Conservation (phyloP, 2,797 vertebrate genomes). For the Setipinna tenuifilis region DNA sequence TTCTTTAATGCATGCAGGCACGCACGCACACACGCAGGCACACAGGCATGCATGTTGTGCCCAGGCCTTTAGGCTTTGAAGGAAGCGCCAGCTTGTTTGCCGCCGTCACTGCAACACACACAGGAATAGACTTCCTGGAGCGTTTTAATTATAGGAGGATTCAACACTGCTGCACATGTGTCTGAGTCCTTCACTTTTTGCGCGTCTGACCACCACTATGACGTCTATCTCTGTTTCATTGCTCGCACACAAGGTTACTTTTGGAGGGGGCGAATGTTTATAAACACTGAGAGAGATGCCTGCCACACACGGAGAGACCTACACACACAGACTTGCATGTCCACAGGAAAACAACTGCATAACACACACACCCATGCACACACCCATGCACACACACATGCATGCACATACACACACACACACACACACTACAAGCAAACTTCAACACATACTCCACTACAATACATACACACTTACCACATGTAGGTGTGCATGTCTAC, state of each 20-base stretch:
- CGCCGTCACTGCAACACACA: conserved; percentile 53
- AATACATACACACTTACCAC: too few species aligned
- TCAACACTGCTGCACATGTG: conserved; percentile 61
- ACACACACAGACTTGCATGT: not conserved
- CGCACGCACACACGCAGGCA: too few species aligned
- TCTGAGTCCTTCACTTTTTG: conserved; percentile 42
- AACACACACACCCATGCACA: not conserved
- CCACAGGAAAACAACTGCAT: not conserved
- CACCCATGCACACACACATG: not conserved
- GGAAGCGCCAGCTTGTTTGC: conserved; percentile 64
- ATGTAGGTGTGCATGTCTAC: not conserved
- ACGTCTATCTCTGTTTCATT: conserved; percentile 60
- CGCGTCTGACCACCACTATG: conserved; percentile 68
- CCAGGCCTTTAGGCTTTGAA: conserved; percentile 63
- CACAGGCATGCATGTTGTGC: not conserved
- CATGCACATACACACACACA: not conserved
- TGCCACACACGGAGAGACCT: not conserved
- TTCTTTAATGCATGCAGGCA: conserved; percentile 49
- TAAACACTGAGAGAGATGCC: not conserved
- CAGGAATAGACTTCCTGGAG: conserved; percentile 65
- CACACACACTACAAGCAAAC: not conserved
- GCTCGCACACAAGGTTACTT: conserved; percentile 28
- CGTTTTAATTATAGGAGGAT: conserved; percentile 73
- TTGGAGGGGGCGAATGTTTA: conserved; percentile 38
- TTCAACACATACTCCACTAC: not conserved